Conservation (phyloP, 35 echinoderm and acorn worm species). For the Stichopus chloronotus region DNA sequence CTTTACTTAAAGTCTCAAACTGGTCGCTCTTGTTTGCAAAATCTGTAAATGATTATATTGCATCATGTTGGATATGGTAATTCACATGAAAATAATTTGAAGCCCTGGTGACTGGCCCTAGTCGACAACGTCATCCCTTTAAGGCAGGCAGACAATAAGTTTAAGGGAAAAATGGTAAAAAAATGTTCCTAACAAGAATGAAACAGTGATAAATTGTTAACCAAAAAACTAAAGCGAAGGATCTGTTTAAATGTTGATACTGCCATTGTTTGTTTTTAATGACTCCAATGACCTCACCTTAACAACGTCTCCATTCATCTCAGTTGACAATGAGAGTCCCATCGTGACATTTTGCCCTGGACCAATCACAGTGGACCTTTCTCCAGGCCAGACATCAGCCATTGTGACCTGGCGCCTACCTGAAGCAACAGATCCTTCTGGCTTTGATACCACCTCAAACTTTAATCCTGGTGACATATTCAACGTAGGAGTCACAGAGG, state of each 20-base stretch:
- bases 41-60: no score
- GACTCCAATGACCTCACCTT: no score
- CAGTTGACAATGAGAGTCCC: slow-evolving; percentile 42
- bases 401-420: slow-evolving; percentile 25
- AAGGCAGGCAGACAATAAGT: no score
- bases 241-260: neutral
- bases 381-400: slow-evolving; percentile 4
- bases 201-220: neutral
- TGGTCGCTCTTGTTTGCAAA: no score
- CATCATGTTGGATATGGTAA: no score
- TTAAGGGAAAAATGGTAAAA: neutral
- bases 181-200: neutral
- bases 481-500: neutral
- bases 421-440: slow-evolving; percentile 24
- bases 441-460: neutral
- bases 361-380: neutral
- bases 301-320: neutral
- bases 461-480: slow-evolving; percentile 27
- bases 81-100: no score
- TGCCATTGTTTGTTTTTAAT: neutral
- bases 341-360: slow-evolving; percentile 40
- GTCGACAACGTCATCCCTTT: no score
- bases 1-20: no score
- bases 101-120: no score
- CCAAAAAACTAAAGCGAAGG: neutral